A percentile compares a stretch with the other conserved stretches of the same genome.
These are phyloP conservation scores for Hippoglossus stenolepis DNA, from an alignment of 2,113 vertebrate genomes.

Conservation along the genomic window DNA sequence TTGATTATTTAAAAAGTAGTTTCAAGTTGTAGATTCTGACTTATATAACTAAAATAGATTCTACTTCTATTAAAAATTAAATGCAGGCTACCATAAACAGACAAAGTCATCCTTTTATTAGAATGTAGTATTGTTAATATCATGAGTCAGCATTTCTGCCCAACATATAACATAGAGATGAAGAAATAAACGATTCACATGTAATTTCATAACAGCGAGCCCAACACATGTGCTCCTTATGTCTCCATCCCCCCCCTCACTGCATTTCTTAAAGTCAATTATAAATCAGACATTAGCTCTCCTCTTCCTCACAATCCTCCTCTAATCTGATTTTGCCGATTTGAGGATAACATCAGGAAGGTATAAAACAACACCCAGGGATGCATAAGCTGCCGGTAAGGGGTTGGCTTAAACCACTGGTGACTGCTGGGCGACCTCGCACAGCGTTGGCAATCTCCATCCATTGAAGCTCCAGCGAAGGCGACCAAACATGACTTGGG, in stretches of 20 bases:
- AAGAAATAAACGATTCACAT: no score
- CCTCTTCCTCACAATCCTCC: constrained; percentile 43
- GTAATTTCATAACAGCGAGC: neutral
- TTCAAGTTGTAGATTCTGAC: no score
- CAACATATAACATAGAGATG: no score
- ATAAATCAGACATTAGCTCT: constrained; percentile 31
- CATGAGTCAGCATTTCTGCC: no score
- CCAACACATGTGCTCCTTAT: neutral
- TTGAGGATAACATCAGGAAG: constrained; percentile 36
- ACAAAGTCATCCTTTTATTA: neutral
- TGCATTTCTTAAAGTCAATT: constrained; percentile 44
- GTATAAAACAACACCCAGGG: constrained; percentile 51
- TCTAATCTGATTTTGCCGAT: constrained; percentile 61
- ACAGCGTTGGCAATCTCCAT: neutral
- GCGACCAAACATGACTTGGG: constrained; percentile 39
- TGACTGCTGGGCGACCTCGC: neutral
- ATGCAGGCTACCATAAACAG: neutral
- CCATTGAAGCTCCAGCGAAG: constrained; percentile 2
- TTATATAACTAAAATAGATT: neutral
- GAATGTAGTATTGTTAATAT: neutral
- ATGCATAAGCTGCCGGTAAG: constrained; percentile 1
- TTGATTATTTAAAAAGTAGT: no score
- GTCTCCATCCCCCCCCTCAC: neutral
- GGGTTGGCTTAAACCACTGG: neutral
- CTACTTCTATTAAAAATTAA: no score